Base-by-base conservation (phyloP, 2,797 vertebrate species). In the Xenopus petersii region DNA sequence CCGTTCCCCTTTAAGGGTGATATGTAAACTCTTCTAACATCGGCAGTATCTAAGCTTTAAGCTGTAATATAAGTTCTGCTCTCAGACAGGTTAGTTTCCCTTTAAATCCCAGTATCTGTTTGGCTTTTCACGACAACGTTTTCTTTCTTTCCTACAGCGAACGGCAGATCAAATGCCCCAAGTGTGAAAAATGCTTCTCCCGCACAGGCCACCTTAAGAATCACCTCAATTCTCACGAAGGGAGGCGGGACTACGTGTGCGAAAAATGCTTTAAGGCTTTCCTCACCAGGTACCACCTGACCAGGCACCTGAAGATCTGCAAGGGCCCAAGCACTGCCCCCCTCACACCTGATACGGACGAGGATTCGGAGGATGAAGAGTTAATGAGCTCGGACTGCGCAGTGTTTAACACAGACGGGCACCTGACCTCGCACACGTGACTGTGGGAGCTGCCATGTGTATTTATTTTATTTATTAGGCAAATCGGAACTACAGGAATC, bases 231-330 rank as follows among this genome's bases (percentile, higher is more conserved):
- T 98, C 97, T 64, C 98, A 99, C 0, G 94, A 98, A 83, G 98
- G 98, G 74, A 95, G 94, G 55, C 87, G 97, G 72, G 97, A 99
- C 91, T 99, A 96, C 82, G 93, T 98, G 79, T 99, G 98, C 74
- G 96, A 99, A 84, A 99, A 98, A 83, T 99, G 98, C 82, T 93
- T 94, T 79, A 98, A 98, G 84, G 98, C 94, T 80, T 99, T 98
- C 78, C 93, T 99, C 82, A 98, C 97, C 75, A 98, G 98, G 80
- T 99, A 99, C 71, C 98, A 99, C 87, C 96, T 99, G 79, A 98
- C 97, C 1, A 93, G 97, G 12, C 98, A 99, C 88, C 91, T 99
- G 77, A 99, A 99, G 88, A 98, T 97, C 84, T 99, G 97, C 87
- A 98, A 98, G 87, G 96, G 96, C 15, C 96, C 96, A 21, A 94